These are phyloP conservation scores for Colletes collaris DNA, from an alignment of 2,888 invertebrate genomes.

Conservation along the genomic window DNA sequence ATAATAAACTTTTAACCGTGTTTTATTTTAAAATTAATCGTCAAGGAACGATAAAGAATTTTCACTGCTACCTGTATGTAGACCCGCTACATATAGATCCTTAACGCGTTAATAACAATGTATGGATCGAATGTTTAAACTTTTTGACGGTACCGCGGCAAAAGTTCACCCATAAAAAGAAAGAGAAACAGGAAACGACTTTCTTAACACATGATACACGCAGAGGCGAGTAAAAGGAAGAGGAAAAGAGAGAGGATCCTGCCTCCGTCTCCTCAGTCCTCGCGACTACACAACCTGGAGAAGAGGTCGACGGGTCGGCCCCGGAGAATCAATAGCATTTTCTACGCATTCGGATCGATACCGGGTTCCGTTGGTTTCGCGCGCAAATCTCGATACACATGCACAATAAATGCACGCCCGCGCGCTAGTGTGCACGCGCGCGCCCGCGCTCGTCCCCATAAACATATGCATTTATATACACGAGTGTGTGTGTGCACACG, in stretches of 20 bases:
- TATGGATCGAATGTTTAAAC: no score
- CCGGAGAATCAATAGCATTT: conserved; percentile 76
- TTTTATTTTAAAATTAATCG: no score
- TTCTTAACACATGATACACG: neutral
- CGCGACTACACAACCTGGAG: conserved; percentile 54
- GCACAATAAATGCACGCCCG: neutral
- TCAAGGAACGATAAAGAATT: no score
- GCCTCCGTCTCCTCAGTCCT: conserved; percentile 54
- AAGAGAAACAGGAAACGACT: conserved; percentile 10
- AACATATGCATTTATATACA: no score
- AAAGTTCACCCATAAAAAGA: conserved; percentile 1
- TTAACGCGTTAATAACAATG: no score
- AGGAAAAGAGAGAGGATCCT: conserved; percentile 33
- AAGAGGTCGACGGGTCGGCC: conserved; percentile 67
- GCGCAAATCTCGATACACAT: conserved; percentile 58
- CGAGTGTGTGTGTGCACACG: no score
- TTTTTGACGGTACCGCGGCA: neutral
- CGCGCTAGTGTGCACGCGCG: neutral
- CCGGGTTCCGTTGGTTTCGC: conserved; percentile 68
- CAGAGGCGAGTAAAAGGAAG: conserved; percentile 19
- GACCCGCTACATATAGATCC: no score
- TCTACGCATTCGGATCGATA: conserved; percentile 78
- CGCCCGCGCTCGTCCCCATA: neutral
- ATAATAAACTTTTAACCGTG: no score
- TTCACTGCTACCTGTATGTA: no score